Evolutionary conservation across 2,797 vertebrate genomes (phyloP).

Genomic region (Hemibagrus guttatus): DNA sequence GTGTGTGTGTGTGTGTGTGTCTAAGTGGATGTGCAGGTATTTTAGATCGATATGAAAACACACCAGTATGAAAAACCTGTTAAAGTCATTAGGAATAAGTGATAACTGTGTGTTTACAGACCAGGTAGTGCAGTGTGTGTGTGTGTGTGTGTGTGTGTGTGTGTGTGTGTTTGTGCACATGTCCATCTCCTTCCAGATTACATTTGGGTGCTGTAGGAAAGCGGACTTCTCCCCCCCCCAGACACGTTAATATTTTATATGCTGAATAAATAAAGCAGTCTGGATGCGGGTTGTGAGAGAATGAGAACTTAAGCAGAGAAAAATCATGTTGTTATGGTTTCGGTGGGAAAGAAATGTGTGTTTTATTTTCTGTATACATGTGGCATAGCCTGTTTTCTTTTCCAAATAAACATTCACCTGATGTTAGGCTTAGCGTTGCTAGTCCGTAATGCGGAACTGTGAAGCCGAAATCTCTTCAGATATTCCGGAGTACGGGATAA

Average conservation of each 20-base stretch:
- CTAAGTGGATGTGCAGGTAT: not conserved
- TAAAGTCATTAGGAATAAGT: slow-evolving; percentile 3
- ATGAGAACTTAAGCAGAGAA: not conserved
- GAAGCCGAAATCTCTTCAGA: not conserved
- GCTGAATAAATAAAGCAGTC: slow-evolving; percentile 42
- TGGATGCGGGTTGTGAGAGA: slow-evolving; percentile 2
- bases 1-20: not conserved
- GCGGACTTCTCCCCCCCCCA: slow-evolving; percentile 5
- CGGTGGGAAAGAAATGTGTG: not conserved
- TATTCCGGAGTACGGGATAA: not conserved
- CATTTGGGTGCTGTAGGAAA: slow-evolving; percentile 23
- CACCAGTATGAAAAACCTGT: not conserved
- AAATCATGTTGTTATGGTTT: not conserved
- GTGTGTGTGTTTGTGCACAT: slow-evolving; percentile 5
- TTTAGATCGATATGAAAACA: not conserved
- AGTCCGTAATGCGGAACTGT: not conserved
- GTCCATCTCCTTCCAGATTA: slow-evolving; percentile 19
- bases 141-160: not conserved
- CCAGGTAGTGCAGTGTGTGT: not conserved
- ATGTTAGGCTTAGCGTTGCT: not conserved
- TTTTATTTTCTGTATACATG: no score
- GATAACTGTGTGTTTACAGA: not conserved
- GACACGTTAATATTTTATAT: slow-evolving; percentile 44
- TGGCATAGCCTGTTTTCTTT: not conserved
- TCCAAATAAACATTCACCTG: not conserved